Base-by-base conservation (phyloP, 2,888 invertebrate species). In the Choristoneura rosaceana region DNA sequence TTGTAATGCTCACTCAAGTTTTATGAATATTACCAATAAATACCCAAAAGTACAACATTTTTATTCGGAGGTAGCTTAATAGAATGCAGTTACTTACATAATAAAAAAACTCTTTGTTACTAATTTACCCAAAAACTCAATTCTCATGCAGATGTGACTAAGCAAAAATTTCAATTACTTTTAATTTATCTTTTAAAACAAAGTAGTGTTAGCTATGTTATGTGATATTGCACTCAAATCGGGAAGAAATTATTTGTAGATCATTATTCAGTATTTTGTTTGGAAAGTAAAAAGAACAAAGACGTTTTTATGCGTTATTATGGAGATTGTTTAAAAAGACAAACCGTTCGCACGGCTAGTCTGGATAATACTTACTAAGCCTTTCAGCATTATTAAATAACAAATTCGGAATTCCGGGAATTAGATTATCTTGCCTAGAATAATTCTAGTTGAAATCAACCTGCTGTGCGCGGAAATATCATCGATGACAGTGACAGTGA, bases 371-470 rank as follows among this genome's bases (percentile, higher is more conserved):
- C 73, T 73, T 60, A 73, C 73, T 59, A 73, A 58, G 4, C 73
- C 73, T 69, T 64, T 73, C 43, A 73, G 59, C 73, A 73, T 71
- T 34, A 25, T 50, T 71, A 2, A 50, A 25, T 52, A 33, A 8
- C 9, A 15, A 63, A 68, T 38, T 50, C 25, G 15, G 34, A 33
- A 34, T 68, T 68, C 25, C 3, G n/a, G 25, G 45, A 14, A 59
- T 59, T 34, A 25, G 59, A 14, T 59, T 34, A 8, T 59, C n/a
- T n/a, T n/a, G 34, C n/a, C 47, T 52, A 3, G 25, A 58, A 38
- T 34, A 45, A 55, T 34, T 33, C 2, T 17, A 63, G 38, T 55
- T 58, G 41, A 63, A 62, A 70, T 70, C 45, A 64, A 70, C 70
- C 59, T 62, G 33, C 5, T 8, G 45, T 33, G 45, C 25, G 33